Evolutionary conservation across 2,797 vertebrate genomes (phyloP).

Genomic region (Ctenochaetus hawaiiensis): DNA sequence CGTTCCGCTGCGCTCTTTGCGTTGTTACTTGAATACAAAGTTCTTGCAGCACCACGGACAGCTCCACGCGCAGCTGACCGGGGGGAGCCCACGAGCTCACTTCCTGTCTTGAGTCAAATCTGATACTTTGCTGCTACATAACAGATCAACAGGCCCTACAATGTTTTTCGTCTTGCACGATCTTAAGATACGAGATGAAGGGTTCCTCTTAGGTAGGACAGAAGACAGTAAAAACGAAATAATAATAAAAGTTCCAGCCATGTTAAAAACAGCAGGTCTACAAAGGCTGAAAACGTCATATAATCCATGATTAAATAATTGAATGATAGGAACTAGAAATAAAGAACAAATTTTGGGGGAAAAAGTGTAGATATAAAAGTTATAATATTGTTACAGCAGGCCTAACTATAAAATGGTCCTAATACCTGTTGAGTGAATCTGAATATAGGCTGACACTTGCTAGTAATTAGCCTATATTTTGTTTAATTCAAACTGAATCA

Average conservation of each 20-base stretch:
- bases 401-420: not conserved
- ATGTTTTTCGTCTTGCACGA: no score
- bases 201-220: no score
- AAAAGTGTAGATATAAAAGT: not conserved
- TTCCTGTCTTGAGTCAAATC: slow-evolving; percentile 13
- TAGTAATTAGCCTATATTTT: no score
- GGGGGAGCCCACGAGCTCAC: slow-evolving; percentile 1
- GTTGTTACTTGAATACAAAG: slow-evolving; percentile 21
- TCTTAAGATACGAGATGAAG: no score
- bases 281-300: no score
- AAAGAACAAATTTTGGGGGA: no score
- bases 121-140: not conserved
- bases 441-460: no score
- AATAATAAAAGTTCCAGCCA: no score
- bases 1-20: not conserved
- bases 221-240: no score
- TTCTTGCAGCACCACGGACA: slow-evolving; percentile 84
- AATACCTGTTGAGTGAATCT: not conserved
- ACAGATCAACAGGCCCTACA: not conserved
- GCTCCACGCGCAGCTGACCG: slow-evolving; percentile 50
- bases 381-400: not conserved
- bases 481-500: not conserved
- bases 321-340: no score
- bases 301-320: no score
- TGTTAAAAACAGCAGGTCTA: no score